These are phyloP conservation scores for Ditylenchus dipsaci DNA, from an alignment of 1,140 invertebrate species.

Conservation along the genomic window DNA sequence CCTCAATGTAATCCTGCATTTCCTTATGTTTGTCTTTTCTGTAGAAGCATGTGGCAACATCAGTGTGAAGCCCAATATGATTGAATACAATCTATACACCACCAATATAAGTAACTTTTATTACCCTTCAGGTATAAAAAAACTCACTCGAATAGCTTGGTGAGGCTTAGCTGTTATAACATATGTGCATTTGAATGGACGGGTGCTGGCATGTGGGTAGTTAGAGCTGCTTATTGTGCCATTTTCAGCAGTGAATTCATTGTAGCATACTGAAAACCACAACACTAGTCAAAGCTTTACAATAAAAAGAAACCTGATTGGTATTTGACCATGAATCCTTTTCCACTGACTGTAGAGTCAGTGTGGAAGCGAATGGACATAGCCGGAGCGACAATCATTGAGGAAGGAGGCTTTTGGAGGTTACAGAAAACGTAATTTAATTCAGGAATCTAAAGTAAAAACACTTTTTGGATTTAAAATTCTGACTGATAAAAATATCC, in stretches of 20 bases:
- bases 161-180: constrained; percentile 35
- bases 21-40: background rate
- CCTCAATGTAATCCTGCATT: constrained; percentile 50
- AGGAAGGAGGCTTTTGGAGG: constrained; percentile 15
- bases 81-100: constrained; percentile 32
- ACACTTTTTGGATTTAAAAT: background rate
- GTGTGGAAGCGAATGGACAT: constrained; percentile 57
- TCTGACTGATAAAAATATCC: background rate
- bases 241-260: constrained; percentile 37
- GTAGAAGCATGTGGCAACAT: constrained; percentile 33
- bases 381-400: constrained; percentile 18
- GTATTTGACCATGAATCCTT: constrained; percentile 45
- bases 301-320: constrained; percentile 11
- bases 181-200: constrained; percentile 48
- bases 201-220: constrained; percentile 26
- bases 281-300: background rate
- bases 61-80: constrained; percentile 44
- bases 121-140: background rate
- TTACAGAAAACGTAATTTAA: constrained; percentile 32
- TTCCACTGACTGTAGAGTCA: constrained; percentile 43
- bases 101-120: background rate
- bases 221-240: constrained; percentile 54
- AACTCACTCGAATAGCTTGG: constrained; percentile 40
- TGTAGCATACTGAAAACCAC: constrained; percentile 24
- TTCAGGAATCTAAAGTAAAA: constrained; percentile 34